Percentiles rank a stretch among this genome's conserved stretches.
Evolutionary conservation across 2,888 invertebrate genomes (phyloP).

Genomic region (Calameuta filiformis): DNA sequence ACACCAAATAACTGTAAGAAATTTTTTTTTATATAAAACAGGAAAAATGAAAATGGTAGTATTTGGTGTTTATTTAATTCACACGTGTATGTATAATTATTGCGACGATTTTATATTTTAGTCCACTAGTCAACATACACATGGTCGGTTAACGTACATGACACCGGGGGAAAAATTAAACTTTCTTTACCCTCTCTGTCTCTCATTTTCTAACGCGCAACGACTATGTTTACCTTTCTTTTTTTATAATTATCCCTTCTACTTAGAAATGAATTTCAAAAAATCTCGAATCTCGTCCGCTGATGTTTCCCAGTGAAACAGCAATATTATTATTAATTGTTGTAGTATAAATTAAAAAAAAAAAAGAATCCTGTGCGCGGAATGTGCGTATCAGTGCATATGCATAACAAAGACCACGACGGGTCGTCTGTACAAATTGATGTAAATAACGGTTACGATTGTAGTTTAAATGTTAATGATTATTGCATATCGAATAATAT

Average conservation of each 20-base stretch:
- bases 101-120: conserved; percentile 29
- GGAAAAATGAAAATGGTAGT: background rate
- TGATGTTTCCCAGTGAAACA: conserved; percentile 16
- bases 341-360: background rate
- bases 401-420: background rate
- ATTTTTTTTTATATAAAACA: conserved; percentile 11
- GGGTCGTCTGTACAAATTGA: conserved; percentile 47
- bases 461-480: conserved; percentile 38
- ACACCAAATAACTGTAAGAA: conserved; percentile 43
- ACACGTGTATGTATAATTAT: conserved; percentile 22
- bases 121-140: conserved; percentile 37
- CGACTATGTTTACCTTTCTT: conserved; percentile 1
- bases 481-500: conserved; percentile 37
- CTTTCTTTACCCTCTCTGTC: background rate
- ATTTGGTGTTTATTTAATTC: conserved; percentile 34
- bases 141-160: conserved; percentile 2
- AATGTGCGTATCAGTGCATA: conserved; percentile 1
- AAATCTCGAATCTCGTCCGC: conserved; percentile 1
- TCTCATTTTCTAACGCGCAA: background rate
- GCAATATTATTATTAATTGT: conserved; percentile 12
- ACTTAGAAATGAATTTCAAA: background rate
- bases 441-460: conserved; percentile 51
- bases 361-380: background rate
- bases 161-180: background rate
- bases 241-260: conserved; percentile 6